These are phyloP conservation scores for Melanotus villosus DNA, from an alignment of 2,888 invertebrate species.

Conservation along the genomic window DNA sequence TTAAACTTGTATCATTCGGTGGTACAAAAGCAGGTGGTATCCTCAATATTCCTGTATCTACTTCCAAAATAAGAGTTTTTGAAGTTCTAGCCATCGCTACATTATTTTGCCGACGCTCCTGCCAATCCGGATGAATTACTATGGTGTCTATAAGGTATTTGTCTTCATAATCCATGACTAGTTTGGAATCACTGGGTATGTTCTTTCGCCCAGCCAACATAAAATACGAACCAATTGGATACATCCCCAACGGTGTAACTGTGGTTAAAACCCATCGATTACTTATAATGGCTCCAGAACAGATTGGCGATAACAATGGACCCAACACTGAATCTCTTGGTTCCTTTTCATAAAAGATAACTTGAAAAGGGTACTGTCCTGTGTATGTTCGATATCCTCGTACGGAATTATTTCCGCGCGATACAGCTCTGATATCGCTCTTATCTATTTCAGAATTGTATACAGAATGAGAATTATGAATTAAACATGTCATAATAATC, in stretches of 20 bases:
- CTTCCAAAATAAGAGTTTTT: neutral
- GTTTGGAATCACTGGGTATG: neutral
- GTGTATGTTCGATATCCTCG: neutral
- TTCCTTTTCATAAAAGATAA: slow-evolving; percentile 12
- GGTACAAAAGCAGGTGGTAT: neutral
- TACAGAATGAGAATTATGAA: neutral
- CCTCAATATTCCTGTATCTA: neutral
- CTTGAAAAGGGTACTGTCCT: slow-evolving; percentile 2
- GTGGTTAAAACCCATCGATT: slow-evolving; percentile 25
- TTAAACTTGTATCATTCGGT: neutral
- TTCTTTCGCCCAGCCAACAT: neutral
- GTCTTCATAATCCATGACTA: neutral
- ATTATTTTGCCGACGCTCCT: neutral
- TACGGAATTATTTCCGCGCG: too few relatives aligned
- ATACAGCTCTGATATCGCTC: too few relatives aligned
- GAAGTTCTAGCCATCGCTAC: slow-evolving; percentile 15
- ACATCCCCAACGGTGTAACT: slow-evolving; percentile 12
- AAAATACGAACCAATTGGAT: neutral
- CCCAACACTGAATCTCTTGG: neutral
- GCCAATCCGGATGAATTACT: slow-evolving; percentile 21
- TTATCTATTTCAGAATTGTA: too few relatives aligned
- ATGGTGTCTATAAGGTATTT: slow-evolving; percentile 5
- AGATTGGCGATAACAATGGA: neutral
- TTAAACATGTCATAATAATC: neutral
- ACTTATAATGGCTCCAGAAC: slow-evolving; percentile 18